phyloP scores from a whole-genome alignment of 1,140 invertebrate species.

The Lethrus apterus region DNA sequence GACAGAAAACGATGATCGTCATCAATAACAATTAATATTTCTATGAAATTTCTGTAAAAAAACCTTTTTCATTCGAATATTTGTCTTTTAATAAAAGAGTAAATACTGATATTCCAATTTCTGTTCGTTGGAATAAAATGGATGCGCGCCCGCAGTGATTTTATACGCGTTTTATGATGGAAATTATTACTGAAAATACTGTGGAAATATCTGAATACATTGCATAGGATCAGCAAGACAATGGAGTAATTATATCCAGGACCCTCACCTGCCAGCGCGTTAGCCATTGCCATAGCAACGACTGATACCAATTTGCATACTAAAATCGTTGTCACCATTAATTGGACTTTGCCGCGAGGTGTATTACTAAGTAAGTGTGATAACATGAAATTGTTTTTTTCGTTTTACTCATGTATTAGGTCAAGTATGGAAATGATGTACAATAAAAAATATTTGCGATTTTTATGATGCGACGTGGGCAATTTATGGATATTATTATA shows the following conservation, averaged over 20 bases:
- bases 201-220: constrained; percentile 12
- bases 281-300: constrained; percentile 33
- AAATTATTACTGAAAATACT: constrained; percentile 13
- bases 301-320: constrained; percentile 38
- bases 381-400: constrained; percentile 1
- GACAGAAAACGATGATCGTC: no score
- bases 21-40: no score
- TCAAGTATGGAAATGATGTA: neutral
- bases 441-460: no score
- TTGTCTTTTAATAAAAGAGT: neutral
- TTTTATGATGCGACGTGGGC: no score
- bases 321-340: constrained; percentile 39
- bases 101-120: neutral
- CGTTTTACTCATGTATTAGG: no score
- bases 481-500: no score
- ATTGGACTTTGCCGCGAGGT: constrained; percentile 30
- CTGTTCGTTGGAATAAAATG: neutral
- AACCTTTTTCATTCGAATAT: no score
- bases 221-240: constrained; percentile 25
- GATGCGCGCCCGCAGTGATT: constrained; percentile 3
- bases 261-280: constrained; percentile 31
- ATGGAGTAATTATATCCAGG: constrained; percentile 32
- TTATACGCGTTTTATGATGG: constrained; percentile 12
- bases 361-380: constrained; percentile 14
- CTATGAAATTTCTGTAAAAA: no score